phyloP scores from a whole-genome alignment of 1,140 invertebrate species.

The Bicyclus anynana region DNA sequence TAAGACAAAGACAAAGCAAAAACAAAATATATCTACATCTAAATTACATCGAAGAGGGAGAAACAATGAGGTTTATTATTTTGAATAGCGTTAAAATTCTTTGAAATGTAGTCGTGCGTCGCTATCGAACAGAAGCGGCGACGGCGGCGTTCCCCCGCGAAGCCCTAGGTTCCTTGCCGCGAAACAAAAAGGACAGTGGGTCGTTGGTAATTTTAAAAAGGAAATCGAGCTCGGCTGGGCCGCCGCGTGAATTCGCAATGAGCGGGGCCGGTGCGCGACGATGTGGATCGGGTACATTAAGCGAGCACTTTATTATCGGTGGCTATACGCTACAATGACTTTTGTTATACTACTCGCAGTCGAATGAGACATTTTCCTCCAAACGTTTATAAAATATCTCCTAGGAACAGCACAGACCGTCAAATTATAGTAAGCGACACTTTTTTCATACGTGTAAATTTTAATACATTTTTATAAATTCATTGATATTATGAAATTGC shows the following conservation, averaged over 20 bases:
- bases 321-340: slow-evolving; percentile 17
- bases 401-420: no score
- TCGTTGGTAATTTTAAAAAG: slow-evolving; percentile 72
- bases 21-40: neutral
- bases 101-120: slow-evolving; percentile 31
- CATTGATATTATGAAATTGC: no score
- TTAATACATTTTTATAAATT: no score
- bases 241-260: slow-evolving; percentile 63
- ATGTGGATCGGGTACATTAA: slow-evolving; percentile 52
- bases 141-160: slow-evolving; percentile 35
- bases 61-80: slow-evolving; percentile 23
- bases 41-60: neutral
- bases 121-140: slow-evolving; percentile 34
- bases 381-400: no score
- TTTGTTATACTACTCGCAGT: neutral
- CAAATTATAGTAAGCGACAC: no score
- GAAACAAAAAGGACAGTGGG: slow-evolving; percentile 69
- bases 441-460: no score
- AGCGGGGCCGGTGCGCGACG: slow-evolving; percentile 58
- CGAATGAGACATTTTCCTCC: no score
- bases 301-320: slow-evolving; percentile 57
- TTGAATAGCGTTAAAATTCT: slow-evolving; percentile 22
- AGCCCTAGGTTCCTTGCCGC: slow-evolving; percentile 38
- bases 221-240: slow-evolving; percentile 56
- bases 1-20: no score